Percentiles rank a stretch among this genome's conserved stretches.
These are phyloP conservation scores for Rhynchomys soricoides DNA, from an alignment of 2,113 vertebrate species.

Conservation along the genomic window DNA sequence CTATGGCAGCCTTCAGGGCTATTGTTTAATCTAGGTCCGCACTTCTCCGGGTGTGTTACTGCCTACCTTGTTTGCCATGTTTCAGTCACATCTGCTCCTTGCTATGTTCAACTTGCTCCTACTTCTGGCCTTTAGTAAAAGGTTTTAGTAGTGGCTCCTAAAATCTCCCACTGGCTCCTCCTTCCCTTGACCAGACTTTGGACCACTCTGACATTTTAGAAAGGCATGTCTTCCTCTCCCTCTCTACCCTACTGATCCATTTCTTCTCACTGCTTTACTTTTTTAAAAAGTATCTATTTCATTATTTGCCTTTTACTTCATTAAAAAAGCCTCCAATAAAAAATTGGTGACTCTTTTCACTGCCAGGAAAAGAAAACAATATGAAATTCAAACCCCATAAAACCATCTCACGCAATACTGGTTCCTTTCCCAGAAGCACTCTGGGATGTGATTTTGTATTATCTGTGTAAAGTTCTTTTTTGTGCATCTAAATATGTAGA, in stretches of 20 bases:
- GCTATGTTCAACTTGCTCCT: not conserved
- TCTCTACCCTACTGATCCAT: not conserved
- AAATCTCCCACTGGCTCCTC: not conserved
- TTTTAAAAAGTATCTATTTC: not conserved
- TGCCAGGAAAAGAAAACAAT: slow-evolving; percentile 5
- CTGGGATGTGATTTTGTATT: not conserved
- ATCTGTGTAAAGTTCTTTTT: not conserved
- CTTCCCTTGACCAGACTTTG: not conserved
- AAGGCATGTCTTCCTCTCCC: not conserved
- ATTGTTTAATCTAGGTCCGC: not conserved
- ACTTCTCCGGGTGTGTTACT: not conserved
- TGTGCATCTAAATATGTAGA: not conserved
- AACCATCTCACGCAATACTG: not conserved
- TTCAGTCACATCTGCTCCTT: not conserved
- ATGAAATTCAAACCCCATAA: slow-evolving; percentile 25
- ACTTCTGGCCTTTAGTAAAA: not conserved
- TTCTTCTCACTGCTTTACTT: slow-evolving; percentile 8
- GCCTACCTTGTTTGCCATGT: not conserved
- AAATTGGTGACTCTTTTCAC: not conserved
- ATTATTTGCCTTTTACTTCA: slow-evolving; percentile 9
- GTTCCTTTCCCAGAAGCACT: not conserved
- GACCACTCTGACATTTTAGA: not conserved
- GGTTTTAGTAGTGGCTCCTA: too few relatives aligned
- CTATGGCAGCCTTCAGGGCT: not conserved
- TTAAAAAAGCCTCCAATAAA: slow-evolving; percentile 14